Evolutionary conservation across 2,797 vertebrate genomes (phyloP).

Genomic region (Pagetopsis macropterus): DNA sequence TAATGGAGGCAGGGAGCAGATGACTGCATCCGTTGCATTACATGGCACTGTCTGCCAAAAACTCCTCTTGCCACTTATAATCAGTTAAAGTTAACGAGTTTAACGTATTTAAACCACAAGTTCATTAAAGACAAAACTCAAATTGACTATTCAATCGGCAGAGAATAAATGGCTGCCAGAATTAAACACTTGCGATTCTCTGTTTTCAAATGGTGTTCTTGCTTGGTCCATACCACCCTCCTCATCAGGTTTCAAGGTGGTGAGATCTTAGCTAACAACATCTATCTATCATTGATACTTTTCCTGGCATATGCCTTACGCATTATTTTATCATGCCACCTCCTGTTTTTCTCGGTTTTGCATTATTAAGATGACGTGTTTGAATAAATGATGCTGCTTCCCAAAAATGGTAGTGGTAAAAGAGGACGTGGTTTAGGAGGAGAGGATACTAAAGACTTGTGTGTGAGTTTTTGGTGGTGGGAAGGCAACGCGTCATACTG

Average conservation of each 20-base stretch:
- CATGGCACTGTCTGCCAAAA: constrained; percentile 45
- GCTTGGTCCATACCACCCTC: too few relatives aligned
- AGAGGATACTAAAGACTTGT: background rate
- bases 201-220: too few relatives aligned
- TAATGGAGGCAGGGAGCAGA: constrained; percentile 60
- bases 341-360: background rate
- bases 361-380: background rate
- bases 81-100: background rate
- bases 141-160: background rate
- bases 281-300: too few relatives aligned
- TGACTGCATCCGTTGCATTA: constrained; percentile 59
- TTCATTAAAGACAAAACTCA: background rate
- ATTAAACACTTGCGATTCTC: background rate
- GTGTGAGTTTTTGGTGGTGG: background rate
- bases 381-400: constrained; percentile 9
- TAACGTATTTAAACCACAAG: constrained; percentile 1
- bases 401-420: background rate
- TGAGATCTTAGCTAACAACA: too few relatives aligned
- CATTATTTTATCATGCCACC: constrained; percentile 2
- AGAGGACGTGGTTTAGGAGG: background rate
- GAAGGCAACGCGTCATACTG: background rate
- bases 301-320: constrained; percentile 14
- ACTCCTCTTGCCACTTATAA: background rate
- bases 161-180: background rate
- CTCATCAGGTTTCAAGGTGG: too few relatives aligned